phyloP scores from a whole-genome alignment of 2,888 invertebrate genomes.

The Gastrophysa polygoni region DNA sequence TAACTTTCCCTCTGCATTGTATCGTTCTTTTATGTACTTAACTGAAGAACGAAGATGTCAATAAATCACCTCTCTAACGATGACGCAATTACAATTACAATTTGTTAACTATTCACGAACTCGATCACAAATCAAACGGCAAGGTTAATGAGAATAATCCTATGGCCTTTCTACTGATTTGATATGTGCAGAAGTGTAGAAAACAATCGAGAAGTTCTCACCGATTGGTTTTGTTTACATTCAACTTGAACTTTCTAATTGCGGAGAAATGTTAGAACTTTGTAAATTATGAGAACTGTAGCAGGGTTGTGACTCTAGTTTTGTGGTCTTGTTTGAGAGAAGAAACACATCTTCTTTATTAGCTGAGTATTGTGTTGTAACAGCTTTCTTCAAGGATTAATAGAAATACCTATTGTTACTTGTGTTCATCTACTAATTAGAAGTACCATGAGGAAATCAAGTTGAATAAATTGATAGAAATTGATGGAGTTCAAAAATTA shows the following conservation, averaged over 20 bases:
- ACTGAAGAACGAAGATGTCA: slow-evolving; percentile 2
- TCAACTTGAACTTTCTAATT: not conserved
- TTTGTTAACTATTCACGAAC: not conserved
- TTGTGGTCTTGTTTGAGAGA: not conserved
- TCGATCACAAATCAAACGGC: not conserved
- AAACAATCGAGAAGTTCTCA: not conserved
- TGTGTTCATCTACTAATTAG: too few relatives aligned
- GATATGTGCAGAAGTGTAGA: not conserved
- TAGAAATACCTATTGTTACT: too few relatives aligned
- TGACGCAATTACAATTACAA: slow-evolving; percentile 7
- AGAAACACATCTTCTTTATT: not conserved
- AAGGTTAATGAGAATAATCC: not conserved
- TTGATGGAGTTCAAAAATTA: too few relatives aligned
- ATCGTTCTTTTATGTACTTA: not conserved
- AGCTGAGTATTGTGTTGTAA: not conserved
- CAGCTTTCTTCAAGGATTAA: not conserved
- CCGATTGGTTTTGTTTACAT: not conserved
- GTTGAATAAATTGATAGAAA: too few relatives aligned
- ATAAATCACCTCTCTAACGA: slow-evolving; percentile 1
- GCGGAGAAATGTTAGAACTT: not conserved
- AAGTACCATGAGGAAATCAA: too few relatives aligned
- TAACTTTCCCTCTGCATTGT: not conserved
- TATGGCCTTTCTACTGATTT: not conserved
- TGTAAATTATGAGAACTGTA: not conserved
- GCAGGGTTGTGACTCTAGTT: not conserved